phyloP scores from a whole-genome alignment of 2,113 vertebrate species.

The Hippocampus zosterae region DNA sequence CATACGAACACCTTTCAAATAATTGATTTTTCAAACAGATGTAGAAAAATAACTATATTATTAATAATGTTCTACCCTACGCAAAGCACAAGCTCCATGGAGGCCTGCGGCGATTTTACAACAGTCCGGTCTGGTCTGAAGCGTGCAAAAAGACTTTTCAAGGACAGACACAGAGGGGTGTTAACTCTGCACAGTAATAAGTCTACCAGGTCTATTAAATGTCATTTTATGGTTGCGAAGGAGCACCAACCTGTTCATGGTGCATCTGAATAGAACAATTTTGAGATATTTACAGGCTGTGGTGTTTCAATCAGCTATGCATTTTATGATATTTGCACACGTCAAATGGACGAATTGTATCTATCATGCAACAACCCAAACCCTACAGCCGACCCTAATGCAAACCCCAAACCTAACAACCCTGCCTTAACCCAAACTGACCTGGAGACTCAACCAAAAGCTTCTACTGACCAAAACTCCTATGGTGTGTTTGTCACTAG shows the following conservation, averaged over 20 bases:
- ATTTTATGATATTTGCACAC: not conserved
- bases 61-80: not conserved
- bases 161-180: not conserved
- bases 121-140: slow-evolving; percentile 1
- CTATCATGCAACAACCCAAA: not conserved
- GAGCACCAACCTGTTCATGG: not conserved
- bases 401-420: too few species aligned
- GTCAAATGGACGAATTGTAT: not conserved
- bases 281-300: not conserved
- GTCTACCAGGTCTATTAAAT: not conserved
- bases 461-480: too few species aligned
- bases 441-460: too few species aligned
- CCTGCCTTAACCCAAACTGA: too few species aligned
- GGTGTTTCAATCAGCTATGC: not conserved
- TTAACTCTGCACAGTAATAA: not conserved
- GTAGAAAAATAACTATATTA: not conserved
- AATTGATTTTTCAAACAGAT: not conserved
- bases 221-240: not conserved
- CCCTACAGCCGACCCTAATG: not conserved
- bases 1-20: not conserved
- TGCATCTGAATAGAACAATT: not conserved
- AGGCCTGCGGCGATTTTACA: slow-evolving; percentile 2
- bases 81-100: not conserved
- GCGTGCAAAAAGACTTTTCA: not conserved
- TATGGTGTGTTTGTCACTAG: too few species aligned